These are phyloP conservation scores for Agonopterix subpropinquella DNA, from an alignment of 2,888 invertebrate genomes.

Conservation along the genomic window DNA sequence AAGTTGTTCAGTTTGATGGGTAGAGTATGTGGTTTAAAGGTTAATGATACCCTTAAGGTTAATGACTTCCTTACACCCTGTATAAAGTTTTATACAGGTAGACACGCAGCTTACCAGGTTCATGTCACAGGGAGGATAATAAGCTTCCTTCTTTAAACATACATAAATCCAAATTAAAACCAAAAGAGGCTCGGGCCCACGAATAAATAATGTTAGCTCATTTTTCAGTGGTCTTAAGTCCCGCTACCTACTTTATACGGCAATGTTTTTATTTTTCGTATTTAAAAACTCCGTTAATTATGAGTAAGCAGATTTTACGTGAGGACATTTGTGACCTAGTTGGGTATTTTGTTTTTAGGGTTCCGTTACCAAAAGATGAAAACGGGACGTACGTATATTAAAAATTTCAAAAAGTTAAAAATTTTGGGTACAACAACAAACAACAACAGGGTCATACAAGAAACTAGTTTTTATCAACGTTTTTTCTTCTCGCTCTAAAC, in stretches of 20 bases:
- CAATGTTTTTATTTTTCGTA: constrained; percentile 55
- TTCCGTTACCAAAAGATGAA: too few relatives aligned
- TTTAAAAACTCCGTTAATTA: constrained; percentile 63
- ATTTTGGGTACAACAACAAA: too few relatives aligned
- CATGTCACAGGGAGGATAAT: constrained; percentile 37
- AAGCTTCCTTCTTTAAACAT: constrained; percentile 61
- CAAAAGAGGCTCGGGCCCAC: constrained; percentile 52
- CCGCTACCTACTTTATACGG: constrained; percentile 48
- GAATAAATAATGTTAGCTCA: constrained; percentile 64
- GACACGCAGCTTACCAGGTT: constrained; percentile 23
- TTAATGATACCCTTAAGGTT: too few relatives aligned
- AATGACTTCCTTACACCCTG: too few relatives aligned
- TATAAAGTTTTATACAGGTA: constrained; percentile 14
- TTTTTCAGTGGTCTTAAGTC: constrained; percentile 69
- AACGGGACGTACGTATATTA: too few relatives aligned
- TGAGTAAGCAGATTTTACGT: constrained; percentile 49
- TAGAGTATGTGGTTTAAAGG: too few relatives aligned
- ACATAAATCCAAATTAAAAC: constrained; percentile 72
- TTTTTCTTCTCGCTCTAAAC: too few relatives aligned
- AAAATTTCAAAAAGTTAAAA: too few relatives aligned
- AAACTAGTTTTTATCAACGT: too few relatives aligned
- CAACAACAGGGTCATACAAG: too few relatives aligned
- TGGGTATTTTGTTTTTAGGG: too few relatives aligned
- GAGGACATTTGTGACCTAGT: constrained; percentile 17
- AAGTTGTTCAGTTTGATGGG: too few relatives aligned